Evolutionary conservation across 2,888 invertebrate genomes (phyloP).

Genomic region (Kuschelorhynchus macadamiae): DNA sequence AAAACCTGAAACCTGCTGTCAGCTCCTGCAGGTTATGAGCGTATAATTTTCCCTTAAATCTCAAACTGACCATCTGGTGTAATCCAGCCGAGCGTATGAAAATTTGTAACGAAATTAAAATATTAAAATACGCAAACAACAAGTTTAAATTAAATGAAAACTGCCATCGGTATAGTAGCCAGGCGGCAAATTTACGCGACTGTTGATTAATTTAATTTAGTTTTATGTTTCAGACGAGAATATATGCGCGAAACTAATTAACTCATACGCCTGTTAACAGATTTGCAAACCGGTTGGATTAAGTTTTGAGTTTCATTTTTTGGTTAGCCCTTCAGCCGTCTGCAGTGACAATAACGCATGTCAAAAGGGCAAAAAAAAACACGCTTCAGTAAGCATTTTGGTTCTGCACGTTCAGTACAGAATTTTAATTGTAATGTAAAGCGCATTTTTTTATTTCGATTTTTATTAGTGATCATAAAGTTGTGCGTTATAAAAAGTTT

Average conservation of each 20-base stretch:
- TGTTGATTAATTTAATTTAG: slow-evolving; percentile 41
- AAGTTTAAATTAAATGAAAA: slow-evolving; percentile 36
- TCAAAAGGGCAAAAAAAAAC: too few species aligned
- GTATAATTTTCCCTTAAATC: slow-evolving; percentile 16
- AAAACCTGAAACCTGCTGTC: neutral
- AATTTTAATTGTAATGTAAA: too few species aligned
- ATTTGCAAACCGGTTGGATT: slow-evolving; percentile 22
- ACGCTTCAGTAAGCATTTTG: too few species aligned
- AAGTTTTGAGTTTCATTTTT: slow-evolving; percentile 2
- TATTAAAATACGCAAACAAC: slow-evolving; percentile 34
- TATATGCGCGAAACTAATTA: slow-evolving; percentile 37
- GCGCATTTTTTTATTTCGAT: too few species aligned
- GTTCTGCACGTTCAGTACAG: too few species aligned
- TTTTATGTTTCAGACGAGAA: slow-evolving; percentile 40
- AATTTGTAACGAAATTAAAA: slow-evolving; percentile 31
- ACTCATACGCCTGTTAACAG: slow-evolving; percentile 37
- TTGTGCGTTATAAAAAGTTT: too few species aligned
- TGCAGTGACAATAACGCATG: too few species aligned
- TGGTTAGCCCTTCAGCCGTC: neutral
- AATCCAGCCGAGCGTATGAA: slow-evolving; percentile 15
- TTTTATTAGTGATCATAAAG: too few species aligned
- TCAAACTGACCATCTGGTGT: slow-evolving; percentile 5
- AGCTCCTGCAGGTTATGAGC: too few species aligned
- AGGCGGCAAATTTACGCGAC: slow-evolving; percentile 29
- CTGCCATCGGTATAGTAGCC: slow-evolving; percentile 31